Base-by-base conservation (phyloP, 1,140 invertebrate genomes). In the Caenorhabditis inopinata region DNA sequence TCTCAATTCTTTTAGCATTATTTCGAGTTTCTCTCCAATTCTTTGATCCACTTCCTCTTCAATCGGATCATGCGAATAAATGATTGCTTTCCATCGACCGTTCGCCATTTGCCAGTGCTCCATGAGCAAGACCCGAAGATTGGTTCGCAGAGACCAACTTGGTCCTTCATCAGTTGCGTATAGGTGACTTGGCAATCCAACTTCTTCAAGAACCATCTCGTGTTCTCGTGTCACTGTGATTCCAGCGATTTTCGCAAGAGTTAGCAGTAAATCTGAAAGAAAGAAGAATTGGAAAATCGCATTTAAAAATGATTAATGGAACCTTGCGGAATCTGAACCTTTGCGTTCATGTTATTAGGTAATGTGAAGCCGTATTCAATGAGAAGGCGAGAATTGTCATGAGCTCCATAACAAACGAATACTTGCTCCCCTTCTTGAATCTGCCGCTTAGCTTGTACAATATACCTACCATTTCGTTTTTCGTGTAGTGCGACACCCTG, bases 301-400 rank as follows among this genome's bases (percentile, higher is more conserved):
- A n/a, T n/a, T n/a, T n/a, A n/a, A n/a, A n/a, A n/a, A n/a, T n/a
- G n/a, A n/a, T n/a, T n/a, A n/a, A 53, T 6, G 21, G 11, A 38
- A 88, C 85, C 77, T 27, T 46, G 27, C 2, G 77, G 47, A 14
- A 88, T 42, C 21, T 38, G 14, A 79, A 93, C 88, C 83, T 89
- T 90, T 87, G 93, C 92, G 82, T 92, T 88, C 21, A 87, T 84
- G 89, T 94, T 93, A 11, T 89, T 83, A 9, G 90, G 87, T 45
- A 93, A 87, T 75, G 91, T 91, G 88, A 94, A 94, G 0, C 93
- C 93, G 89, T 94, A 94, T 80, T 94, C 92, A 0, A 91, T 85
- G 73, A 93, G 91, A 2, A 94, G 89, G 83, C 92, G 92, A 0
- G 90, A 83, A 89, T 93, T 94, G 76, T 91, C 89, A 86, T 94